These are phyloP conservation scores for Drosophila pruinosa DNA, from an alignment of 1,140 invertebrate species.

Conservation along the genomic window DNA sequence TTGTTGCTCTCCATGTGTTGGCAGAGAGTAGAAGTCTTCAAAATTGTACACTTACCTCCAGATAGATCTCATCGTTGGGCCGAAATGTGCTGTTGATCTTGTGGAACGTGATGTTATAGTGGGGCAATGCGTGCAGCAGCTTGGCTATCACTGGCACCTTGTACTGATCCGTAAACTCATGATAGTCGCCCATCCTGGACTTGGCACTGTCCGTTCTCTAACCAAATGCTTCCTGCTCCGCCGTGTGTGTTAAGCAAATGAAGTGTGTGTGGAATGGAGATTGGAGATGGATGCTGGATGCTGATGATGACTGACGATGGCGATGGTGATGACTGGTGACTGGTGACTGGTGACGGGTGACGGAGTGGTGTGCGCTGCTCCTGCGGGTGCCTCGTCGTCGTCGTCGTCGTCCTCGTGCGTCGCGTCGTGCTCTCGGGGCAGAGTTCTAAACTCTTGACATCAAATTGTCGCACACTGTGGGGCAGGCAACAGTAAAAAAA, in stretches of 20 bases:
- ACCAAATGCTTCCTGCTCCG: neutral
- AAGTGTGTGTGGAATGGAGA: neutral
- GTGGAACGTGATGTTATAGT: slow-evolving; percentile 94
- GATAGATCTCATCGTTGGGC: slow-evolving; percentile 93
- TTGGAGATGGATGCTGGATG: neutral
- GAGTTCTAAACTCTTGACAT: slow-evolving; percentile 76
- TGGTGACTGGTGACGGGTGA: neutral
- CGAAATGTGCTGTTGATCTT: slow-evolving; percentile 95
- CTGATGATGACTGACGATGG: neutral
- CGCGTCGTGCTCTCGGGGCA: slow-evolving; percentile 61
- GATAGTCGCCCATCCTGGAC: slow-evolving; percentile 75
- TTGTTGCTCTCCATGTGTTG: no score
- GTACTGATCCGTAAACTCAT: slow-evolving; percentile 87
- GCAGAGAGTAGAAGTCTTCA: no score
- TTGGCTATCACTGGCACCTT: slow-evolving; percentile 91
- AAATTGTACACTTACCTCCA: slow-evolving; percentile 91
- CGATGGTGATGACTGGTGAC: neutral
- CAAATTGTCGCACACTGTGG: slow-evolving; percentile 65
- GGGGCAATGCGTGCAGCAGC: slow-evolving; percentile 93
- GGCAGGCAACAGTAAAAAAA: neutral
- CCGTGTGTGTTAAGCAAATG: slow-evolving; percentile 8
- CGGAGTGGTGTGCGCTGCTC: slow-evolving; percentile 8
- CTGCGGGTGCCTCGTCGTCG: slow-evolving; percentile 7
- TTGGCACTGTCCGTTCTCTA: slow-evolving; percentile 11
- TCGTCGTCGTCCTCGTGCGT: slow-evolving; percentile 36